These are phyloP conservation scores for Rachycentron canadum DNA, from an alignment of 2,797 vertebrate genomes.

Conservation along the genomic window DNA sequence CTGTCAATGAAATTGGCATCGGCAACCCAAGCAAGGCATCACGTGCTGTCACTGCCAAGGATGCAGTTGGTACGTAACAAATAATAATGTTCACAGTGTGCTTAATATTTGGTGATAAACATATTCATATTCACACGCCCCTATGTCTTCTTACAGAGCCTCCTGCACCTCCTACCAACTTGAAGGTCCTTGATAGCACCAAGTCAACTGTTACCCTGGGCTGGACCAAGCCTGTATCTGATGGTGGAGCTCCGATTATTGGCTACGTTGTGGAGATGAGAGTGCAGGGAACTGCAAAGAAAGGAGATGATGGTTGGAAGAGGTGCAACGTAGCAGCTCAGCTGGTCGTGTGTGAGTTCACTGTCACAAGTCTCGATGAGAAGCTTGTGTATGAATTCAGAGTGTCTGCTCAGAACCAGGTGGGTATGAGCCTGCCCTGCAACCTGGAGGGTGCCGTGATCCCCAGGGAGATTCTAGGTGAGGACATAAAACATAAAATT, in stretches of 20 bases:
- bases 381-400: constrained; percentile 95
- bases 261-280: constrained; percentile 97
- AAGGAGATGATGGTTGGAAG: constrained; percentile 95
- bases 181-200: constrained; percentile 95
- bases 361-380: constrained; percentile 91
- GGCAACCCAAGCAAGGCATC: constrained; percentile 95
- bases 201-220: constrained; percentile 90
- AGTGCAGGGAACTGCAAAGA: constrained; percentile 87
- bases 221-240: constrained; percentile 95
- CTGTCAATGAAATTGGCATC: constrained; percentile 96
- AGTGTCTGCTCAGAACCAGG: constrained; percentile 97
- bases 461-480: constrained; percentile 96
- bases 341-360: constrained; percentile 93
- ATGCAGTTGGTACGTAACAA: constrained; percentile 90
- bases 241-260: constrained; percentile 95
- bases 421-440: constrained; percentile 95
- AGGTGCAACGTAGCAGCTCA: constrained; percentile 96
- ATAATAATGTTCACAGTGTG: constrained; percentile 4
- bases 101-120: neutral
- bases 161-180: constrained; percentile 94
- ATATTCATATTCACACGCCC: neutral
- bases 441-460: constrained; percentile 92
- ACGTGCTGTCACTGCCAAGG: constrained; percentile 93
- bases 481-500: constrained; percentile 43
- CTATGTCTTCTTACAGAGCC: constrained; percentile 86